Base-by-base conservation (phyloP, 2,888 invertebrate genomes). In the Diaphora mendica region DNA sequence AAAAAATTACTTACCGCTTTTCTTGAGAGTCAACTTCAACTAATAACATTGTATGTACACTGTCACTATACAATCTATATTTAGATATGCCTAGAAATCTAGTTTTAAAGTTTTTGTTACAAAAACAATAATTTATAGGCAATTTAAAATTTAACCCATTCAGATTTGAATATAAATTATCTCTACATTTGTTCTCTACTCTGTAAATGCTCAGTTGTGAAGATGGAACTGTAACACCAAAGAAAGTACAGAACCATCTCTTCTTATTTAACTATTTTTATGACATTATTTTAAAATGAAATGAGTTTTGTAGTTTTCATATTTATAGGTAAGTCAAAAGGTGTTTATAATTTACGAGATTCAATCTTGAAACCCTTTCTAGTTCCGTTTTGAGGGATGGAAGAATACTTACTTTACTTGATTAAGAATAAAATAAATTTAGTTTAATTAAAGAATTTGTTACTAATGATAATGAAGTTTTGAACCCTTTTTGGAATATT, bases 211-310 rank as follows among this genome's bases (percentile, higher is more conserved):
- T 89, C 91, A 90, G 89, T 91, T 89, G 89, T 83, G 87, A 91
- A 93, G 91, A 93, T 90, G 89, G 87, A 90, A 91, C 90, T 88
- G 91, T 91, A 87, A 91, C 89, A 91, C 89, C 85, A 90, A 88
- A 87, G 86, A 83, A 91, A 88, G 88, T 89, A 91, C 87, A 90
- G 87, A 88, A 86, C 88, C 88, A 88, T 91, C 91, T 89, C 85
- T 89, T 87, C 89, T 92, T 94, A 92, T 92, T 93, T 93, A 92
- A 94, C 89, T 85, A 91, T 92, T 93, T 93, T 92, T 91, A 92
- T 90, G 85, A 90, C 87, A 91, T 93, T 93, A 92, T 91, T 92
- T 89, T 91, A 87, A 83, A 89, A 88, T 84, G 86, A 87, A 91
- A 92, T 90, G 89, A 90, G 89, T 90, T 91, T 91, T 91, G 87